Base-by-base conservation (phyloP, 2,113 vertebrate genomes). In the Notothenia rossii region DNA sequence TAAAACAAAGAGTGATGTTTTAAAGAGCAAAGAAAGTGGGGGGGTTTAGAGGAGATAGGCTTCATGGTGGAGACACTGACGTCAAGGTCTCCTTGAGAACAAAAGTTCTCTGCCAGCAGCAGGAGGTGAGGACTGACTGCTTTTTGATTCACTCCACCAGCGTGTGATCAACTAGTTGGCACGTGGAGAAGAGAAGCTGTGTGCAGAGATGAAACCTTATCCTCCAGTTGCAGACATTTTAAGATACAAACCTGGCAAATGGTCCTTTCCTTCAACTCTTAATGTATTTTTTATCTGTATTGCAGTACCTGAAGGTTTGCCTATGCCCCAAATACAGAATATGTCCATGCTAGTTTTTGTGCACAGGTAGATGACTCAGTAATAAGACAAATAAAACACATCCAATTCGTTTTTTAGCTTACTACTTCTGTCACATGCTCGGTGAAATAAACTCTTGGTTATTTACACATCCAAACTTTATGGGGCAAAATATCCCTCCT, bases 1-100 rank as follows among this genome's bases (percentile, higher is more conserved):
- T 75, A 45, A 73, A 84, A 63, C 55, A 56, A 22, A 18, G 59
- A 80, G 33, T 18, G 68, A 72, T 20, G 50, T 68, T 84, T 86
- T 81, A 65, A 66, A 63, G 75, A 56, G 73, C 36, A 66, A 14
- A 36, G 54, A 22, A 50, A 76, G 46, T 61, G 18, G 29, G n/a
- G n/a, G 40, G 55, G 13, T 17, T 13, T 59, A 75, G 66, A 55
- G 49, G 54, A 79, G 56, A 56, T 7, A n/a, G 22, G 55, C 64
- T 72, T 80, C 6, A 2, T 58, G 43, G 64, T 43, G 15, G 63
- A n/a, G 29, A 81, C 11, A 7, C 46, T 79, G 51, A 79, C 29
- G 36, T 84, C 67, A 79, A 29, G 50, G 48, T 76, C 69, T 12
- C 40, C n/a, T 17, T 61, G 49, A 33, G 33, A 22, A 62, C 68